Evolutionary conservation across 1,140 invertebrate genomes (phyloP).

Genomic region (Brachionus manjavacas): DNA sequence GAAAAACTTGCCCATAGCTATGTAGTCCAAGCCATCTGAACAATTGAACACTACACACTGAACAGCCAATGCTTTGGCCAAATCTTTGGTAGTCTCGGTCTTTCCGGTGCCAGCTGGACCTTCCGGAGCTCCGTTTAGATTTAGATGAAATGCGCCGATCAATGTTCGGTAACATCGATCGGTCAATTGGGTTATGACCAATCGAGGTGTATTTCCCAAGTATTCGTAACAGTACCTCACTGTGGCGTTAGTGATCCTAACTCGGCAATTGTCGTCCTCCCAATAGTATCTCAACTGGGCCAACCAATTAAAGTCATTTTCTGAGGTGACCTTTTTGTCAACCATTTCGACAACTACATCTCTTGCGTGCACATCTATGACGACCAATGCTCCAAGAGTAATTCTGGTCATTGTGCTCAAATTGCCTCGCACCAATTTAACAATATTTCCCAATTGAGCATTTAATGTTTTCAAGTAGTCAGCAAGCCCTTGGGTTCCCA

Average conservation of each 20-base stretch:
- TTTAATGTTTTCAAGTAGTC: conserved; percentile 51
- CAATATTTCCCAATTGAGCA: conserved; percentile 53
- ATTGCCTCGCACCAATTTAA: conserved; percentile 57
- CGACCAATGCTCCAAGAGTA: conserved; percentile 56
- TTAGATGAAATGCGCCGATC: conserved; percentile 56
- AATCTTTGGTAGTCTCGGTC: conserved; percentile 59
- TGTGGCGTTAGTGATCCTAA: conserved; percentile 56
- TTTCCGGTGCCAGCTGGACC: conserved; percentile 68
- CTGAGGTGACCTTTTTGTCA: conserved; percentile 49
- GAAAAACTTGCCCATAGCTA: conserved; percentile 60
- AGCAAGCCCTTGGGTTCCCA: neutral
- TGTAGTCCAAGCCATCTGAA: conserved; percentile 58
- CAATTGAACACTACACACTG: conserved; percentile 60
- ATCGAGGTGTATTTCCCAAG: conserved; percentile 54
- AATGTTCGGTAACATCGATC: conserved; percentile 58
- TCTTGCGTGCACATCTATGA: conserved; percentile 53
- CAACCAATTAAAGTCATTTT: conserved; percentile 58
- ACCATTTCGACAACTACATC: conserved; percentile 50
- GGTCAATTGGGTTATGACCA: conserved; percentile 59
- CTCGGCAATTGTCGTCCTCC: conserved; percentile 49
- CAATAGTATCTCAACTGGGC: conserved; percentile 58
- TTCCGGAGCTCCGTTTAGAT: conserved; percentile 53
- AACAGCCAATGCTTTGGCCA: conserved; percentile 58
- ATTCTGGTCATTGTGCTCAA: conserved; percentile 56
- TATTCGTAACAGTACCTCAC: conserved; percentile 59